phyloP scores from a whole-genome alignment of 1,140 invertebrate species.

The Mylabris phalerata region DNA sequence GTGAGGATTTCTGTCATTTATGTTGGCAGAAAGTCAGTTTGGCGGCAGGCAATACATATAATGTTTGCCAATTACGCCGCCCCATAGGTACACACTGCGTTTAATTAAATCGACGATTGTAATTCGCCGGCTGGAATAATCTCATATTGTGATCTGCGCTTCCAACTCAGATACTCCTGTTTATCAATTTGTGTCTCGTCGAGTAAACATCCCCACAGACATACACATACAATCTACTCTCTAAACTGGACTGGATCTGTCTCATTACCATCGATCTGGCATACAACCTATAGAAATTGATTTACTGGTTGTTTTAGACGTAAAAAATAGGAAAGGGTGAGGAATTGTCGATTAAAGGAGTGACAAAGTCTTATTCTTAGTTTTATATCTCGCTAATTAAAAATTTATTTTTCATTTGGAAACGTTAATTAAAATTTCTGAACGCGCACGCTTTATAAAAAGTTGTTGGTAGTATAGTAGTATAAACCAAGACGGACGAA shows the following conservation, averaged over 20 bases:
- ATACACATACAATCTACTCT: no score
- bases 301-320: no score
- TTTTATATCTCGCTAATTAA: conserved; percentile 18
- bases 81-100: conserved; percentile 19
- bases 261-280: no score
- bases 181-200: conserved; percentile 22
- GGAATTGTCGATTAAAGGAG: conserved; percentile 12
- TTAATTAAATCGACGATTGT: conserved; percentile 25
- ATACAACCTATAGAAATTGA: no score
- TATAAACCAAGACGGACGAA: conserved; percentile 26
- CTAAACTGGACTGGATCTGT: no score
- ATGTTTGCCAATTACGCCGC: conserved; percentile 21
- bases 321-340: neutral
- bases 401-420: conserved; percentile 23
- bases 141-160: conserved; percentile 23
- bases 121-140: conserved; percentile 20
- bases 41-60: no score
- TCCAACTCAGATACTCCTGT: conserved; percentile 19
- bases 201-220: conserved; percentile 6
- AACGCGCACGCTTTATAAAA: conserved; percentile 3
- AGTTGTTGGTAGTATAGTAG: conserved; percentile 10
- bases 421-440: conserved; percentile 25
- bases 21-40: no score
- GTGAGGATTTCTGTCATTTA: no score
- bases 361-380: conserved; percentile 8